Base-by-base conservation (phyloP, 2,888 invertebrate species). In the Oxycera nigricornis region DNA sequence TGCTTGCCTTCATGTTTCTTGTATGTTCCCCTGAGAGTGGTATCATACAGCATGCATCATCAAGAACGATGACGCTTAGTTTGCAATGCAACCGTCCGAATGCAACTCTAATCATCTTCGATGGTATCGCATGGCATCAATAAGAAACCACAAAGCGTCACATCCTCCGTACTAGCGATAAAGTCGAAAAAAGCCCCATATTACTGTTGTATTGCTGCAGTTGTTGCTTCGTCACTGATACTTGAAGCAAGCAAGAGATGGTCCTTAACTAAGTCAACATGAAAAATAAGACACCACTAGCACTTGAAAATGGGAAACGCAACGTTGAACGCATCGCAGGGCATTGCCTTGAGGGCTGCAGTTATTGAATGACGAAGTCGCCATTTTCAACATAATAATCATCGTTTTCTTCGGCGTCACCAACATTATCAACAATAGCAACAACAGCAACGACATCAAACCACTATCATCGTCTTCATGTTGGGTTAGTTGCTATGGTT, bases 251-350 rank as follows among this genome's bases (percentile, higher is more conserved):
- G 14, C 11, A 46, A 46, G 46, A 46, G 46, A 46, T 46, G 46
- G 2, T 17, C 17, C 46, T 46, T 14, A 3, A 46, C 46, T 14
- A 17, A 11, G n/a, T 46, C 46, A 46, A 46, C 46, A 46, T n/a
- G 2, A 35, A 35, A 35, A 35, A 35, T 7, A 3, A 46, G 3
- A 46, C 14, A 46, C 46, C 11, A 46, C 46, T 2, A 46, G 46
- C 11, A 61, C 28, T 28, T 4, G 30, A 61, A 61, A 61, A 31
- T 61, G 61, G 61, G 61, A 61, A 61, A 61, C 20, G 61, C 31
- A 17, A 28, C 61, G 61, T 61, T 61, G 31, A 31, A 61, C 61
- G 61, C 22, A 55, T 2, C 22, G 24, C 22, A 7, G 52, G 52
- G 52, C 52, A 55, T 55, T 55, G 52, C 52, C 52, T 55, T 7